Evolutionary conservation across 2,113 vertebrate species (phyloP).

Genomic region (Dicrurus megarhynchus): DNA sequence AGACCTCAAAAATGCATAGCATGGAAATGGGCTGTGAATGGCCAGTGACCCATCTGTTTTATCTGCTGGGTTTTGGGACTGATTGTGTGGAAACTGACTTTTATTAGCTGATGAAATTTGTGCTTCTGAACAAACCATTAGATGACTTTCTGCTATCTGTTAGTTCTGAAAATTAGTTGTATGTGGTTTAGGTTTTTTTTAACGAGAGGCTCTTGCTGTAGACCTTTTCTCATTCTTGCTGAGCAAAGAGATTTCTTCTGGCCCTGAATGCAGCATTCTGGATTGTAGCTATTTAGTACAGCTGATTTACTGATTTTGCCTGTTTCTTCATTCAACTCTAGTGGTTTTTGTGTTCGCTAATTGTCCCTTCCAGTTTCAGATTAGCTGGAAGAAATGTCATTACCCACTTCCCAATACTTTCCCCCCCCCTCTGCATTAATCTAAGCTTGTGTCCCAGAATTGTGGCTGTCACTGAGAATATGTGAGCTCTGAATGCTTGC

Average conservation of each 20-base stretch:
- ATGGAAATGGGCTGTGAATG: constrained; percentile 13
- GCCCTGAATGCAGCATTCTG: neutral
- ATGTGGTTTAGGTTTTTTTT: neutral
- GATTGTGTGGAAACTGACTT: neutral
- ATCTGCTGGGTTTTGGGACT: neutral
- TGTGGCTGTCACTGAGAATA: neutral
- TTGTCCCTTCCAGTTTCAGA: neutral
- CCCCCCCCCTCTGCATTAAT: neutral
- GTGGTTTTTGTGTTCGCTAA: neutral
- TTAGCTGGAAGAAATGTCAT: neutral
- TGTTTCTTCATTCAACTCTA: neutral
- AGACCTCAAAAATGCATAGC: neutral
- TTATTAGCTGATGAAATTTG: neutral
- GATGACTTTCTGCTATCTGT: neutral
- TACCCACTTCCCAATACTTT: neutral
- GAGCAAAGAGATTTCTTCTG: neutral
- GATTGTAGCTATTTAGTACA: neutral
- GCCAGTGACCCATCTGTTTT: constrained; percentile 35
- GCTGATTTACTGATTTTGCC: neutral
- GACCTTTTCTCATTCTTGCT: neutral
- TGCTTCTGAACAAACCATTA: neutral
- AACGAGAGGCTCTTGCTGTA: neutral
- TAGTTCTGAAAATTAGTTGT: neutral
- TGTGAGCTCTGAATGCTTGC: neutral
- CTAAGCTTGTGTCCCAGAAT: neutral